Percentiles rank a stretch among this genome's conserved stretches.
Evolutionary conservation across 2,113 vertebrate genomes (phyloP).

Genomic region (Percopsis transmontana): DNA sequence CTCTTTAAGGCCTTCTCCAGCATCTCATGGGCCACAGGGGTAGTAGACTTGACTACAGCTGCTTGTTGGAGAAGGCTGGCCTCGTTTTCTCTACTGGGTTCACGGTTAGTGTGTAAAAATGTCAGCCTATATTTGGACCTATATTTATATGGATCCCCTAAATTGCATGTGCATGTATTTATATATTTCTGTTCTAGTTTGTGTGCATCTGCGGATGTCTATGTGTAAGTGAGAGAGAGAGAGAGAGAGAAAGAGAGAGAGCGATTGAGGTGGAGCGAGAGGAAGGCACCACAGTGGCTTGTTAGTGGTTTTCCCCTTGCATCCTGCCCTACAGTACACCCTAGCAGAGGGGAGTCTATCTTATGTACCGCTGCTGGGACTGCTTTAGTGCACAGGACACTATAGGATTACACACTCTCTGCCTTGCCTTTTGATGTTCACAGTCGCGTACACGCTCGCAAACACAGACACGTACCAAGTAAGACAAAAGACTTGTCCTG

Average conservation of each 20-base stretch:
- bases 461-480: background rate
- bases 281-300: background rate
- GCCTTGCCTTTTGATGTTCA: conserved; percentile 6
- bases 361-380: background rate
- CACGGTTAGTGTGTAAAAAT: background rate
- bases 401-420: conserved; percentile 4
- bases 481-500: too few relatives aligned
- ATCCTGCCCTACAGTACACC: conserved; percentile 14
- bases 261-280: background rate
- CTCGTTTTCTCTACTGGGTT: background rate
- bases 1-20: too few relatives aligned
- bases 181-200: background rate
- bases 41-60: background rate
- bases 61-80: background rate
- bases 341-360: conserved; percentile 3
- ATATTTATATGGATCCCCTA: background rate
- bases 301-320: conserved; percentile 3
- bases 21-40: background rate
- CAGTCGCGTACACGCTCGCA: background rate
- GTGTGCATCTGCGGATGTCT: background rate
- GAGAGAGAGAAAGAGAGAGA: background rate
- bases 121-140: background rate
- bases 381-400: background rate
- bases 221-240: background rate
- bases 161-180: background rate